phyloP scores from a whole-genome alignment of 2,888 invertebrate species.

The Physocephala rufipes region DNA sequence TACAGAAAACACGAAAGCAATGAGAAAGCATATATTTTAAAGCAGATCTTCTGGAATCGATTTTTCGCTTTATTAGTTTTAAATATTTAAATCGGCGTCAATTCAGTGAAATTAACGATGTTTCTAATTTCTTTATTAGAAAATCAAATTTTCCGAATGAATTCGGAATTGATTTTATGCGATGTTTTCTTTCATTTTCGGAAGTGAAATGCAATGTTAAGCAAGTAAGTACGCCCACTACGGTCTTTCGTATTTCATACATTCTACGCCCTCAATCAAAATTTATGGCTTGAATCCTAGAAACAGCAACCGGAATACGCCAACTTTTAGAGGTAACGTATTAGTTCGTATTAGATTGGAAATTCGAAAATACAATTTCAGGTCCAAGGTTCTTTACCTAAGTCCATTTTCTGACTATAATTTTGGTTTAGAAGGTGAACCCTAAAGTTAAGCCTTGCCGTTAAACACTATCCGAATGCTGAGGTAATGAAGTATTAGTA shows the following conservation, averaged over 20 bases:
- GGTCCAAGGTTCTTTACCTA: too few species aligned
- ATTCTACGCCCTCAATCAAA: too few species aligned
- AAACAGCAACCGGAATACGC: neutral
- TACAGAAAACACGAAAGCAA: neutral
- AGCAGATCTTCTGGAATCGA: neutral
- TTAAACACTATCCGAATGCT: too few species aligned
- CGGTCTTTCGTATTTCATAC: neutral
- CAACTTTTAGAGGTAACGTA: neutral
- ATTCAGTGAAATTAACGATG: neutral
- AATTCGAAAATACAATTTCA: neutral
- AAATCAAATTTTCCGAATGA: neutral
- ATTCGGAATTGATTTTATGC: neutral
- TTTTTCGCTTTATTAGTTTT: neutral
- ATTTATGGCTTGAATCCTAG: neutral
- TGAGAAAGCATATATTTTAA: too few species aligned
- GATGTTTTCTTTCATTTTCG: conserved; percentile 14
- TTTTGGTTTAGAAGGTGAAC: too few species aligned
- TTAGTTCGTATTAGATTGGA: neutral
- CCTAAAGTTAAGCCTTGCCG: too few species aligned
- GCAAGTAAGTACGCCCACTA: neutral
- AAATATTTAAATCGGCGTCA: neutral
- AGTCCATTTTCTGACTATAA: too few species aligned
- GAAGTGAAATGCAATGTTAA: neutral
- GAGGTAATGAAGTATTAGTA: too few species aligned
- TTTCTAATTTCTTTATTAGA: neutral